Base-by-base conservation (phyloP, 2,888 invertebrate genomes). In the Eilema griseolum region DNA sequence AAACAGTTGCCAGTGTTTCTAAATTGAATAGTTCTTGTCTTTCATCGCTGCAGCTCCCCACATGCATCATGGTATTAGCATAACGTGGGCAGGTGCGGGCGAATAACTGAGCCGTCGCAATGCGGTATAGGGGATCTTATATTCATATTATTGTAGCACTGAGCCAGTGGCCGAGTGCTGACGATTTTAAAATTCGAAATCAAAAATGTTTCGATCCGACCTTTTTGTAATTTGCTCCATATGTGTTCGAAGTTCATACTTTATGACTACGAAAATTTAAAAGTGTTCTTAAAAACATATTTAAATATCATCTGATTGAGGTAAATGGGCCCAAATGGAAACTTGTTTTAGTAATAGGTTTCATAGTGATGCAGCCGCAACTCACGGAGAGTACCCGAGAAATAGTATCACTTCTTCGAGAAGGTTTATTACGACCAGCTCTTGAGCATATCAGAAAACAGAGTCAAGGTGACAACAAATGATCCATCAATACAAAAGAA, bases 71-170 rank as follows among this genome's bases (percentile, higher is more conserved):
- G 76, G 83, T 79, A 88, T 91, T 91, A 89, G 88, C 92, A 92
- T 91, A 91, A 85, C 88, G 87, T 86, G 87, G 89, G 88, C 93
- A 94, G 94, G 93, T 94, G 94, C 92, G 89, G 86, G 89, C 88
- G 90, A 93, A 91, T 92, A 93, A 90, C 92, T 90, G 91, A 93
- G 89, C 89, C 93, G 93, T 92, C 94, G 94, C 94, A 95, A 90
- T 94, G 95, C 94, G 92, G 93, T 90, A 89, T 85, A 82, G 86
- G 85, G 84, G 87, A 92, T 91, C 88, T 92, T 90, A 90, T 92
- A 92, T 93, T 93, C 93, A 93, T 93, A 91, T 89, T 92, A 90
- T 92, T 92, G 90, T 92, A 85, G 85, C 82, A 78, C 83, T 82
- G 83, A 83, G 82, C 77, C 80, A 74, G 74, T 81, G 67, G 76